phyloP scores from a whole-genome alignment of 2,113 vertebrate species.

The Hemichromis elongatus region DNA sequence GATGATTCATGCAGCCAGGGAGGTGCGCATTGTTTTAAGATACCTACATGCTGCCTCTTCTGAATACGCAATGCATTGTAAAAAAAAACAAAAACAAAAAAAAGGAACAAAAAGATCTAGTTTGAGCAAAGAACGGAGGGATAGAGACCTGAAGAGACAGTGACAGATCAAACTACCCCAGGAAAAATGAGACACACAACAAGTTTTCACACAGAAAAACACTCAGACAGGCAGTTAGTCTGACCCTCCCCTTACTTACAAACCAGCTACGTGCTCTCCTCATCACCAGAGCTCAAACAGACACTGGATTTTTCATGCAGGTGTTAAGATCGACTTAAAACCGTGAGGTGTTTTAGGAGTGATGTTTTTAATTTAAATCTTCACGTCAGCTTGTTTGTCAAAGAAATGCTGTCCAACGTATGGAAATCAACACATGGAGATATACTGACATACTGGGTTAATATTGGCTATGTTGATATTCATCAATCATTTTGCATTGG shows the following conservation, averaged over 20 bases:
- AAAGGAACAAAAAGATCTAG: constrained; percentile 66
- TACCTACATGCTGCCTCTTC: constrained; percentile 71
- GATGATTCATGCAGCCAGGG: constrained; percentile 70
- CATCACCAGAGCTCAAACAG: not conserved
- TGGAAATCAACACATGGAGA: not conserved
- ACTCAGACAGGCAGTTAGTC: not conserved
- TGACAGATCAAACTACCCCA: constrained; percentile 45
- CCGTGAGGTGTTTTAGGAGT: not conserved
- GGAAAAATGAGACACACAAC: constrained; percentile 47
- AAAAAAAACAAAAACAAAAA: constrained; percentile 22
- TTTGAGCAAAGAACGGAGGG: constrained; percentile 68
- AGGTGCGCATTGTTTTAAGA: constrained; percentile 49
- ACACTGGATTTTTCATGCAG: not conserved
- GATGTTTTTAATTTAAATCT: not conserved
- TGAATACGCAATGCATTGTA: constrained; percentile 67
- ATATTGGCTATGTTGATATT: not conserved
- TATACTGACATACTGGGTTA: not conserved
- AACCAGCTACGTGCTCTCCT: not conserved
- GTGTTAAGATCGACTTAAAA: not conserved
- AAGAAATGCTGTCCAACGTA: rapidly evolving
- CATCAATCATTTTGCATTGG: not conserved
- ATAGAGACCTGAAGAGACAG: constrained; percentile 63
- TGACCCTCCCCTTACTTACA: not conserved
- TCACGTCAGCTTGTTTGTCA: not conserved
- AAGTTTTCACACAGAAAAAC: constrained; percentile 6